Evolutionary conservation across 2,797 vertebrate genomes (phyloP).

Genomic region (Neopelma chrysocephalum): DNA sequence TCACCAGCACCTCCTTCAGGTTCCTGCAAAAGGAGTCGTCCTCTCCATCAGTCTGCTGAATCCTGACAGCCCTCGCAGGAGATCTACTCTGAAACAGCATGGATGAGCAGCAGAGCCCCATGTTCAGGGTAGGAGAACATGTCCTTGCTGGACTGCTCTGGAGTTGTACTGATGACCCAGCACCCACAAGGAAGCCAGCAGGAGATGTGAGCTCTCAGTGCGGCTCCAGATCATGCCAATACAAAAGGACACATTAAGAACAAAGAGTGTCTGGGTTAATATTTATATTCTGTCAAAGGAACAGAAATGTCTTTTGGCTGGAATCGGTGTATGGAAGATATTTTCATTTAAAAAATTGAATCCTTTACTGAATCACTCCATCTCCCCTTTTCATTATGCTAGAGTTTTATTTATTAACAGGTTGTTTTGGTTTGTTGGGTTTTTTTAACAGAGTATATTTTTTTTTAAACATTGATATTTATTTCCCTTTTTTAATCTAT

Average conservation of each 20-base stretch:
- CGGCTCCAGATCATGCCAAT: neutral
- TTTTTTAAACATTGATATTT: neutral
- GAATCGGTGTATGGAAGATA: neutral
- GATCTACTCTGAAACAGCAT: fast-evolving
- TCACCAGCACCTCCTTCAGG: neutral
- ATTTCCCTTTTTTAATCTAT: neutral
- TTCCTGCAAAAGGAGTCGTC: neutral
- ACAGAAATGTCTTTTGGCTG: slow-evolving; percentile 42
- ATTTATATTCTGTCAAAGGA: slow-evolving; percentile 32
- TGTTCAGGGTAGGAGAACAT: fast-evolving
- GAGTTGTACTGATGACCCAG: neutral
- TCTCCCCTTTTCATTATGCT: neutral
- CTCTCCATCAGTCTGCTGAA: neutral
- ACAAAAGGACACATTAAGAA: slow-evolving; percentile 21
- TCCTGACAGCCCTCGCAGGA: neutral
- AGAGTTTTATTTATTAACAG: neutral
- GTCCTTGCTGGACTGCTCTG: neutral
- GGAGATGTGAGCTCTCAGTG: neutral
- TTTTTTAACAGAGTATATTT: neutral
- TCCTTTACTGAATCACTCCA: neutral
- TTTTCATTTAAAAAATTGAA: slow-evolving; percentile 22
- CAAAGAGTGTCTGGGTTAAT: slow-evolving; percentile 22
- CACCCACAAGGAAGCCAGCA: neutral
- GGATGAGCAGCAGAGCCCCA: neutral
- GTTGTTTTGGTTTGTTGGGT: neutral